A percentile compares a stretch with the other conserved stretches of the same genome.
Evolutionary conservation across 2,797 vertebrate species (phyloP).

Genomic region (Hylomyscus alleni): DNA sequence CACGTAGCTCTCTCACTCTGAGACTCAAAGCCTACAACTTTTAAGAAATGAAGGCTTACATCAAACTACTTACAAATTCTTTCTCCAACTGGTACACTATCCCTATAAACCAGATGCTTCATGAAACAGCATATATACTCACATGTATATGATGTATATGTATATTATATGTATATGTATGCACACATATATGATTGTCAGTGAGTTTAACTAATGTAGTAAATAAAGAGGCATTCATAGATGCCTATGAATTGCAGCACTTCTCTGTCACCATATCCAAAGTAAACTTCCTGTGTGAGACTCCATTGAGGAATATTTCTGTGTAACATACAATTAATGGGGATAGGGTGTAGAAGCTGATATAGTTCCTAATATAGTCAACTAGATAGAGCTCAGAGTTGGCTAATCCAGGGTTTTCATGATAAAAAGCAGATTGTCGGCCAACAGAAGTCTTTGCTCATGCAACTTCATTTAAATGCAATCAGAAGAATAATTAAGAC

Average conservation of each 20-base stretch:
- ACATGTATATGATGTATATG: neutral
- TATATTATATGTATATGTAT: neutral
- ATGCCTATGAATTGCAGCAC: slow-evolving; percentile 20
- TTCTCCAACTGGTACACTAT: slow-evolving; percentile 10
- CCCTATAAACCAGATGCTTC: slow-evolving; percentile 44
- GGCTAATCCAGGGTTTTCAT: slow-evolving; percentile 44
- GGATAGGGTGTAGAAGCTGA: neutral
- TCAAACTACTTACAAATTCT: slow-evolving; percentile 25
- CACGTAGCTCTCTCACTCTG: neutral
- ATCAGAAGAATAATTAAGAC: slow-evolving; percentile 56
- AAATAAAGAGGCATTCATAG: slow-evolving; percentile 14
- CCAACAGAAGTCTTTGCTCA: slow-evolving; percentile 58
- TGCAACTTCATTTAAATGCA: slow-evolving; percentile 59
- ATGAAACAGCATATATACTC: neutral
- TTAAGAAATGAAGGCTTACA: neutral
- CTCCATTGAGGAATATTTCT: slow-evolving; percentile 54
- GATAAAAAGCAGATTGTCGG: slow-evolving; percentile 55
- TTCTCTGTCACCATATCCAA: neutral
- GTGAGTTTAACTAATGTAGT: slow-evolving; percentile 8
- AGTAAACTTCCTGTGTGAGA: neutral
- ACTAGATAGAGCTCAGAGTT: slow-evolving; percentile 46
- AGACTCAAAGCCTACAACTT: slow-evolving; percentile 48
- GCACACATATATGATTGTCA: neutral
- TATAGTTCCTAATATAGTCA: neutral
- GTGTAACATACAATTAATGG: slow-evolving; percentile 7